Evolutionary conservation across 92 coral and sea anemone genomes (phyloP), one percentile per base, ranked within the genome.

Genomic region (Palythoa heliodiscus): DNA sequence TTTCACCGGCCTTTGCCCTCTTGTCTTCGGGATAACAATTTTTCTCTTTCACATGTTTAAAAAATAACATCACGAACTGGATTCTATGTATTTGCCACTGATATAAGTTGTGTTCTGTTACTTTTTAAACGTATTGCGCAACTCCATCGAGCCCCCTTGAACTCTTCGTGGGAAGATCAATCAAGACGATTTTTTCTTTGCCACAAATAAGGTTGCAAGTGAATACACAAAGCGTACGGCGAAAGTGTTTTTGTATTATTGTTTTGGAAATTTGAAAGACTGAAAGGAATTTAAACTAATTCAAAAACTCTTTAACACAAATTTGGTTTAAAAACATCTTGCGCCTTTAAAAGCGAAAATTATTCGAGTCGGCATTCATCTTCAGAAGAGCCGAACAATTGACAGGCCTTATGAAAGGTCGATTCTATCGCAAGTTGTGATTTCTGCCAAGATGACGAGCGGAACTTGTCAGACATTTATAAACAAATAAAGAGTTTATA

Each of bases 371-470:
- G 84, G 60, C 74, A 80, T 20, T 43, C 25, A 55, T 54, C 84
- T 66, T 66, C 66, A 24, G 58, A 66, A 66, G 84, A 40, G 74
- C 74, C 84, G 84, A 80, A 80, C 61, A 80, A 64, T 80, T 69
- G 73, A 66, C 19, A 80, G 75, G 84, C 84, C 84, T 47, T 80
- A 14, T 69, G 74, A 80, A 80, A 66, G 84, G 84, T 80, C 84
- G 75, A 64, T 80, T 64, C 84, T 80, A 80, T 80, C 84, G 84
- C 84, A 35, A 80, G 63, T 80, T 80, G 84, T 80, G 84, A 66
- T 80, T 63, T 80, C 57, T 23, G 74, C 75, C 84, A 48, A 25
- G 13, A 66, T 80, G 84, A 66, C 40, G 40, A 80, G 39, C 84
- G 84, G 74, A 80, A 80, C 75, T 66, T 39, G 39, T 80, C 35